Percentiles rank a stretch among this genome's conserved stretches.
phyloP scores from a whole-genome alignment of 2,113 vertebrate species.

The Noturus placidus region DNA sequence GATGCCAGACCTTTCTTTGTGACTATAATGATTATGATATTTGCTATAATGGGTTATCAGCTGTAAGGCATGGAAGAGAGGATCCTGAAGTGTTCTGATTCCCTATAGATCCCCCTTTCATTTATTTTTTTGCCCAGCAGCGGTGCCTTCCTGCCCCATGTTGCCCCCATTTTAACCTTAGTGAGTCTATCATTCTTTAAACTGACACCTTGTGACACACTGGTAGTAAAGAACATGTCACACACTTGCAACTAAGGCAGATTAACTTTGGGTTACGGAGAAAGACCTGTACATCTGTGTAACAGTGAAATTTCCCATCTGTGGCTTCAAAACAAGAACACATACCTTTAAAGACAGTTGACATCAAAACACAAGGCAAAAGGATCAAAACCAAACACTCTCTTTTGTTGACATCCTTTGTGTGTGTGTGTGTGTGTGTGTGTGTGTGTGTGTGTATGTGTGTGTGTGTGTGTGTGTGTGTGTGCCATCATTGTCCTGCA shows the following conservation, averaged over 20 bases:
- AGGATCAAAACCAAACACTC: slow-evolving; percentile 9
- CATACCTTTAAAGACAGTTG: neutral
- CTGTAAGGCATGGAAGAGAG: neutral
- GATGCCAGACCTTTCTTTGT: neutral
- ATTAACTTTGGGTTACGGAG: neutral
- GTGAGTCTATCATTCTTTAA: neutral
- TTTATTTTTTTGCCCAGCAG: neutral
- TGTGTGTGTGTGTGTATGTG: neutral
- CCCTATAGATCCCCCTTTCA: neutral
- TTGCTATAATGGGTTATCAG: neutral
- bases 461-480: neutral
- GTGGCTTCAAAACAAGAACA: slow-evolving; percentile 8
- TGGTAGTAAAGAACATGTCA: neutral
- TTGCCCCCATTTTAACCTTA: neutral
- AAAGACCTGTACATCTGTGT: neutral
- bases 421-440: neutral
- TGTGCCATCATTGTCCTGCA: neutral
- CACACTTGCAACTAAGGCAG: neutral
- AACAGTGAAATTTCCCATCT: neutral
- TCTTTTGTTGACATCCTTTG: neutral
- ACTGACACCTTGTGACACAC: neutral
- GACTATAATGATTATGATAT: neutral
- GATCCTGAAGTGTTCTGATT: neutral
- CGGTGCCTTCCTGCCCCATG: neutral
- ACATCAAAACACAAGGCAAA: slow-evolving; percentile 8